Evolutionary conservation across 92 coral and sea anemone genomes (phyloP), one percentile per base, ranked within the genome.

Genomic region (Micromussa lordhowensis): DNA sequence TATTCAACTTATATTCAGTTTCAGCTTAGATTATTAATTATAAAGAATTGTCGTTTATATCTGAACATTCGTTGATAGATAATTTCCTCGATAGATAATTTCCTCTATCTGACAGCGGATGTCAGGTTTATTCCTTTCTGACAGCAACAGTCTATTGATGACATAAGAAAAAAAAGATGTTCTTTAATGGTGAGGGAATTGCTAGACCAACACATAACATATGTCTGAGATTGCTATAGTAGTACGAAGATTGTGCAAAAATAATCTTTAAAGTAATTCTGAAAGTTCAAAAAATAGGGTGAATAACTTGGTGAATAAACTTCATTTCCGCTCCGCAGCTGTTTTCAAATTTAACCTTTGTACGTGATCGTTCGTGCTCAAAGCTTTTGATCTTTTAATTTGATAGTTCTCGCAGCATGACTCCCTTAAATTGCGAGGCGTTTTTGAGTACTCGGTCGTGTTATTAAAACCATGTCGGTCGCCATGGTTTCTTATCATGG

Each of bases 401-500:
- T 31, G 49, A 72, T 72, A 72, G 14, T 34, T 18, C 51, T 31
- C 77, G 21, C 49, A 35, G 77, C 49, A 72, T 0, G 77, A 72
- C 18, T 22, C 51, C 48, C 26, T 48, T 34, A 35, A 72, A 72
- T 16, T 72, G 53, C 18, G 48, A 3, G 17, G 77, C 35, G 36
- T 72, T 51, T 71, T 71, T 72, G 77, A 72, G 12, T 34, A 35
- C 22, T 21, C 18, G 31, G 38, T 9, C 26, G 24, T 21, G 83
- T 55, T 54, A 53, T 51, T 18, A 38, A 2, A 32, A 28, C 82
- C 76, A 64, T 77, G 89, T 40, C 89, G 44, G 82, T 86, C n/a
- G 31, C 77, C 89, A 86, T 77, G 83, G 83, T 26, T 59, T 40
- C 61, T 22, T 28, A 61, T 76, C 61, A 68, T 34, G 63, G n/a